Evolutionary conservation across 2,888 invertebrate genomes (phyloP), one percentile per base, ranked within the genome.

Genomic region (Hirtodrosophila alboralis): DNA sequence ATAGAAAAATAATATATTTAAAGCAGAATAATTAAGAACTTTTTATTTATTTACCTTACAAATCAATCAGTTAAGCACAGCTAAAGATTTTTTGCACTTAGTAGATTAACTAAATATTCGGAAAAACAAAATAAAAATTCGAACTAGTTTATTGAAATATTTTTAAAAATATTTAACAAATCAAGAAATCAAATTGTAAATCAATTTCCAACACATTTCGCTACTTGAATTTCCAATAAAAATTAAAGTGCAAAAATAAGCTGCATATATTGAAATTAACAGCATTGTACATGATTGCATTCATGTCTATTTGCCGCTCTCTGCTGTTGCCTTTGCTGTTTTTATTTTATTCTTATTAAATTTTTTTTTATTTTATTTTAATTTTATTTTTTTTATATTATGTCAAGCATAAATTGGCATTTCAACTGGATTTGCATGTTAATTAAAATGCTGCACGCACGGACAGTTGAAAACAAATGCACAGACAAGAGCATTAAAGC

Each of bases 341-440:
- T 43, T 31, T 36, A 14, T 10, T 49, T 48, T 38, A 9, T 9
- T n/a, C n/a, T n/a, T n/a, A n/a, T n/a, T n/a, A n/a, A n/a, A 45
- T 34, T 31, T 53, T 56, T 49, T 43, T 31, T 61, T 63, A 14
- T 43, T 27, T 36, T 47, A 33, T 49, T 43, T 31, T 61, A 59
- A 14, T 43, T 27, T 36, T 47, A 33, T 47, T 53, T 51, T 63
- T 71, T 66, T 44, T 75, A 80, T 84, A 84, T 84, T 77, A 83
- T 84, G 85, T 81, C 79, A 78, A 75, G 85, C 79, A 80, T 80
- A 81, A 81, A 81, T 81, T 86, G 80, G 80, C 80, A 81, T 81
- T 81, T 80, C 84, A 77, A 81, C 86, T 81, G 86, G 81, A 81
- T 81, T 81, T 81, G 86, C 81, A 81, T 81, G 84, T 81, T 81